Conservation (phyloP, 1,140 invertebrate genomes). For the Drosophila burlai region DNA sequence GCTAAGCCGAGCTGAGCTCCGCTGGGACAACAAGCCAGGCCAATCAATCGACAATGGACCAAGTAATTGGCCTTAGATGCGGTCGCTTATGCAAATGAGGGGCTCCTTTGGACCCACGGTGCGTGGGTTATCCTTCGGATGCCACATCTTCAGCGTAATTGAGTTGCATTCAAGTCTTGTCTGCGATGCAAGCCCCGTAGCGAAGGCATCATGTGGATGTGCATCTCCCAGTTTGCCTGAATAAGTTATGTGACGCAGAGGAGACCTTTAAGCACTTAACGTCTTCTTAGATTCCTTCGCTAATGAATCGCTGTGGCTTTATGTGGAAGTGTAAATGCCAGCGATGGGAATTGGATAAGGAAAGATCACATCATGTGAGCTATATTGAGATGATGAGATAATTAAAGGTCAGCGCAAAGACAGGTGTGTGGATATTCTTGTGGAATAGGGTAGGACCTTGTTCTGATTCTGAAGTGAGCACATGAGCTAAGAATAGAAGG, state of each 20-base stretch:
- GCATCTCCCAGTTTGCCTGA: slow-evolving; percentile 5
- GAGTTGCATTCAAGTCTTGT: slow-evolving; percentile 51
- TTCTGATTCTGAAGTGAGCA: too few relatives aligned
- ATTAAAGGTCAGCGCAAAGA: slow-evolving; percentile 34
- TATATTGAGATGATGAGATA: slow-evolving; percentile 1
- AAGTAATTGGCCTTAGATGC: slow-evolving; percentile 63
- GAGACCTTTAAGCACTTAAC: slow-evolving; percentile 41
- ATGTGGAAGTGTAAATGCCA: slow-evolving; percentile 17
- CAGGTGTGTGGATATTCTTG: neutral
- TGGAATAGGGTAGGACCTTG: neutral
- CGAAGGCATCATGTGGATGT: slow-evolving; percentile 12
- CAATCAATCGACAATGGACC: slow-evolving; percentile 50
- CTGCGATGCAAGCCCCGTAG: slow-evolving; percentile 2
- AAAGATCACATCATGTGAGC: neutral
- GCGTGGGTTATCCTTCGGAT: slow-evolving; percentile 42
- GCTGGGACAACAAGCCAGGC: slow-evolving; percentile 37
- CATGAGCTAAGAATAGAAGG: slow-evolving; percentile 4
- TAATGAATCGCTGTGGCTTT: slow-evolving; percentile 15
- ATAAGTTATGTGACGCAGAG: slow-evolving; percentile 17
- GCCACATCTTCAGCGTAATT: slow-evolving; percentile 48
- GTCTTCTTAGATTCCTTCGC: slow-evolving; percentile 11
- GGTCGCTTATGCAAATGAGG: slow-evolving; percentile 61
- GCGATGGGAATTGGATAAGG: slow-evolving; percentile 3
- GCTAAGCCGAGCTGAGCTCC: slow-evolving; percentile 14
- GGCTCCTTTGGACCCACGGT: neutral